Base-by-base conservation (phyloP, 2,888 invertebrate genomes). In the Zaprionus lineosus region DNA sequence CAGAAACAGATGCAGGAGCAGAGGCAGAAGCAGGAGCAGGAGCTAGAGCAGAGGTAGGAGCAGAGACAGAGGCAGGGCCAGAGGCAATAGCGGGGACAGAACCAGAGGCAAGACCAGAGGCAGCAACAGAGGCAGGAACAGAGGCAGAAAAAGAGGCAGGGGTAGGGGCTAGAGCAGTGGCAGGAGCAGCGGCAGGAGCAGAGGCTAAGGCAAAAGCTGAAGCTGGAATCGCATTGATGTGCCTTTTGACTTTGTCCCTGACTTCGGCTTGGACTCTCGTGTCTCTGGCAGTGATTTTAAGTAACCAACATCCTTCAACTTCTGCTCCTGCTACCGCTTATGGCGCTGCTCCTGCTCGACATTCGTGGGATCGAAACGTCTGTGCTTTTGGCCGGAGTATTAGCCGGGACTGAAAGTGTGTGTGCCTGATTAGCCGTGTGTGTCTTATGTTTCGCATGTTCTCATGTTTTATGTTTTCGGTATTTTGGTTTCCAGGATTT, bases 231-330 rank as follows among this genome's bases (percentile, higher is more conserved):
- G 36, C 72, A 75, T 75, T 68, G 79, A 82, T 76, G 73, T 55
- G 76, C 73, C 76, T 71, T 68, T 63, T 74, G 66, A 71, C 71
- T 65, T 71, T 56, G 18, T 62, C 43, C 36, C 43, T 53, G 58
- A 57, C 53, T 53, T 50, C 40, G 18, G 29, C 9, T 43, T 33
- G 14, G 19, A 21, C 28, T 9, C 46, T 26, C 16, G 19, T 21
- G 15, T 24, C 24, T n/a, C 26, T 15, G 40, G 33, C 68, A 40
- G 39, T 31, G 41, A 33, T 46, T 64, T 60, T 24, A 43, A 43
- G 58, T 39, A 43, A 16, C 26, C 39, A 15, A n/a, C 33, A n/a
- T n/a, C n/a, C n/a, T n/a, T n/a, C n/a, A n/a, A n/a, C n/a, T n/a
- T n/a, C n/a, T n/a, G n/a, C n/a, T n/a, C n/a, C n/a, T n/a, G n/a